Conservation (phyloP, 1,140 invertebrate genomes). For the Drosophila lini region DNA sequence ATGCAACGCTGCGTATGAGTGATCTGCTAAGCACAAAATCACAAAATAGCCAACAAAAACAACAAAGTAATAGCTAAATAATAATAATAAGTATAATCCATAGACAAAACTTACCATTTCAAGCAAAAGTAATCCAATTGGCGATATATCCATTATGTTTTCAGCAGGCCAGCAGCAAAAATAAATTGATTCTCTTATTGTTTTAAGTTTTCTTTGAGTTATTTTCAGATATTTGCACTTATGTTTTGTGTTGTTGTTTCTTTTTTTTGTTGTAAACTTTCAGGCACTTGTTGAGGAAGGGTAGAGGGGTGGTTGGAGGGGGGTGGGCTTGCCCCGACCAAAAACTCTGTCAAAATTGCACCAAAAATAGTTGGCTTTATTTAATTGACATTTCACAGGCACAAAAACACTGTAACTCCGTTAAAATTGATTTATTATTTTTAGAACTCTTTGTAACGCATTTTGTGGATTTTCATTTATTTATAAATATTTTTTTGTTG, state of each 20-base stretch:
- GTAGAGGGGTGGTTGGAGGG: not conserved
- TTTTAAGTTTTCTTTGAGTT: conserved; percentile 34
- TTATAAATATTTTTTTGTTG: conserved; percentile 20
- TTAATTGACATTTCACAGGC: conserved; percentile 36
- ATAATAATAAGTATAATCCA: not conserved
- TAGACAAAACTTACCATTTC: conserved; percentile 59
- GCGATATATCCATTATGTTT: conserved; percentile 73
- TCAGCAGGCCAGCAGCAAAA: conserved; percentile 26
- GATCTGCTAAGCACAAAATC: conserved; percentile 37
- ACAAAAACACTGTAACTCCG: conserved; percentile 19
- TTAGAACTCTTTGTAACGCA: conserved; percentile 47
- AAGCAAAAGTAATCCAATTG: conserved; percentile 73
- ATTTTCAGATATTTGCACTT: conserved; percentile 16
- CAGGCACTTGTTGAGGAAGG: conserved; percentile 39
- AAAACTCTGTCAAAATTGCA: conserved; percentile 27
- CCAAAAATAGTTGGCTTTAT: conserved; percentile 34
- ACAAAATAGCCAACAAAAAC: not conserved
- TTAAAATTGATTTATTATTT: conserved; percentile 1
- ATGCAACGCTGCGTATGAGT: conserved; percentile 74
- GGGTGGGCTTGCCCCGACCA: conserved; percentile 20
- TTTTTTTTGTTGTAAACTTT: conserved; percentile 41
- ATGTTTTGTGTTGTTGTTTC: conserved; percentile 24
- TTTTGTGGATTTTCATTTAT: conserved; percentile 18
- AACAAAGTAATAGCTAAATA: not conserved
- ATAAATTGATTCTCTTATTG: conserved; percentile 10